A percentile compares a stretch with the other conserved stretches of the same genome.
phyloP scores from a whole-genome alignment of 2,888 invertebrate species.

The Gastrophysa polygoni region DNA sequence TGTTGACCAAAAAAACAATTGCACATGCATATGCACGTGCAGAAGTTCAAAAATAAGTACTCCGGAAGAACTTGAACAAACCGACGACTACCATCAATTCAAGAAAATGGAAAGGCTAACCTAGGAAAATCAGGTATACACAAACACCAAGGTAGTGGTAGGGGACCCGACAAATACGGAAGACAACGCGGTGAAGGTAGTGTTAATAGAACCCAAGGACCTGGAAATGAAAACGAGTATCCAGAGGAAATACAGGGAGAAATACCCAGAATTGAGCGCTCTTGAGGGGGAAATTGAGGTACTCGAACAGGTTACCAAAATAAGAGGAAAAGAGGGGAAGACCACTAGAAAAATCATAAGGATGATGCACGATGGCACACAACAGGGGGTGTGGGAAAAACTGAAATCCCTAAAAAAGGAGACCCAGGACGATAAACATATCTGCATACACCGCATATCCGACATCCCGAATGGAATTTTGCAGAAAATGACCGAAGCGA shows the following conservation, averaged over 20 bases:
- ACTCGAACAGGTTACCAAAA: conserved; percentile 9
- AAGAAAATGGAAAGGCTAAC: neutral
- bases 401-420: conserved; percentile 1
- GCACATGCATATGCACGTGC: neutral
- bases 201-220: conserved; percentile 18
- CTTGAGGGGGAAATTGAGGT: conserved; percentile 9
- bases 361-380: neutral
- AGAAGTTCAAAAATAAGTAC: neutral
- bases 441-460: conserved; percentile 4
- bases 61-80: neutral
- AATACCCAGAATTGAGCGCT: conserved; percentile 16
- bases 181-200: conserved; percentile 12
- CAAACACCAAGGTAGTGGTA: neutral
- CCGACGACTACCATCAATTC: neutral
- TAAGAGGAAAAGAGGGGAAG: neutral
- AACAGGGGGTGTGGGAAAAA: conserved; percentile 3
- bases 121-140: neutral
- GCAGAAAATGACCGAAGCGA: neutral
- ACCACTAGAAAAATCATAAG: neutral
- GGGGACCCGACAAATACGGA: conserved; percentile 7
- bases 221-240: conserved; percentile 16
- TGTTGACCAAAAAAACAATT: conserved; percentile 3
- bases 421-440: neutral
- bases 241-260: conserved; percentile 19
- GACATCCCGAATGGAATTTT: neutral